Evolutionary conservation across 2,888 invertebrate genomes (phyloP), one percentile per base, ranked within the genome.

Genomic region (Andrena camellia): DNA sequence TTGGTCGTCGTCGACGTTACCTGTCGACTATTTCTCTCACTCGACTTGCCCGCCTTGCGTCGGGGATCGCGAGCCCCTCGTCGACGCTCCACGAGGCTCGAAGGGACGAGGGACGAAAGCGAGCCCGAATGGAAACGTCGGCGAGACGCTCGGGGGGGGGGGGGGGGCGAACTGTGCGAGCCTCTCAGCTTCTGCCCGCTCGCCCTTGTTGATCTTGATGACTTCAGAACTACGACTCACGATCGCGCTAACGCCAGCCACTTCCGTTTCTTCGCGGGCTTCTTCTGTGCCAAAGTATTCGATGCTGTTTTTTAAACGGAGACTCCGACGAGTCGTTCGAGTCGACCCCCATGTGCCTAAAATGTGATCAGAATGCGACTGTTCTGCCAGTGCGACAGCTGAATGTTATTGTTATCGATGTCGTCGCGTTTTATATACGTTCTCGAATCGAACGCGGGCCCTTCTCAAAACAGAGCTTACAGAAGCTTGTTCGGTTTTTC

Each of bases 301-400:
- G 77, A 86, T 84, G 80, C 60, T 63, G 54, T 35, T 71, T 66
- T 62, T 83, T 70, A 57, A 76, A 81, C 82, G 81, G 63, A 74
- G 60, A 85, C 84, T 86, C 80, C 71, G 79, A 71, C 78, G 77
- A 74, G 76, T 81, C 79, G 67, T 78, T 75, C 75, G 78, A 81
- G 85, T 85, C 86, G 86, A 83, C 86, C 83, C 83, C 75, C 74
- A 85, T 88, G 86, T 90, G 88, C 88, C 88, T 88, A 80, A 88
- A 88, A 82, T 83, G 78, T 83, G 83, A 84, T 85, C 73, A 68
- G 83, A 84, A 72, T 54, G 73, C 62, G 66, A 54, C 63, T 66
- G 63, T 72, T 81, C 42, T 62, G 57, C 23, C 59, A 67, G 33
- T 31, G 54, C 69, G 50, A 20, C 23, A 82, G 60, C 69, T 33